phyloP scores from a whole-genome alignment of 1,140 invertebrate species.

The Oncopodura yosiiana region DNA sequence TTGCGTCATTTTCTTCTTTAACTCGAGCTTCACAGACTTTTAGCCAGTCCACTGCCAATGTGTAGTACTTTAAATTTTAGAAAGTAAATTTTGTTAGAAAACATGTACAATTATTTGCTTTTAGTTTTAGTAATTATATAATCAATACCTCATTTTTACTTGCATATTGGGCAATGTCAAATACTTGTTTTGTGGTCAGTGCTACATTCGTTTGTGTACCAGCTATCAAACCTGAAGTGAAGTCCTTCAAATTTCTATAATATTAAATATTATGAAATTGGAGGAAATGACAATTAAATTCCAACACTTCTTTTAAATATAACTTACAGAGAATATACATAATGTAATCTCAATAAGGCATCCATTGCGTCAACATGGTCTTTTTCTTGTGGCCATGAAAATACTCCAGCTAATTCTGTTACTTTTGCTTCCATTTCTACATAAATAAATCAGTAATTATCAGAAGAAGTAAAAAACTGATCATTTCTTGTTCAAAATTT shows the following conservation, averaged over 20 bases:
- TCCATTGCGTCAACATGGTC: constrained; percentile 28
- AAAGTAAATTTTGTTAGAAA: neutral
- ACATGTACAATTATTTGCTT: neutral
- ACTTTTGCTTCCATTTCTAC: constrained; percentile 22
- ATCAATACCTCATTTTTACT: constrained; percentile 1
- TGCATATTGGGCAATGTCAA: constrained; percentile 27
- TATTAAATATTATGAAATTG: neutral
- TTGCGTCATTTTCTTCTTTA: constrained; percentile 17
- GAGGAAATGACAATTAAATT: neutral
- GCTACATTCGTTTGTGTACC: constrained; percentile 21
- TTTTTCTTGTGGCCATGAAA: constrained; percentile 21
- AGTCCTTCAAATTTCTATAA: too few relatives aligned
- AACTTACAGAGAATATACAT: constrained; percentile 33
- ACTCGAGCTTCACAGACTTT: constrained; percentile 11
- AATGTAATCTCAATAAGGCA: constrained; percentile 28
- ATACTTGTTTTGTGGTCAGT: constrained; percentile 23
- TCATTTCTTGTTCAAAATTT: neutral
- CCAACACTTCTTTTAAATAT: constrained; percentile 19
- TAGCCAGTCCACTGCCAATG: constrained; percentile 31
- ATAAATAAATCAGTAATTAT: constrained; percentile 6
- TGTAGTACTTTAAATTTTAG: constrained; percentile 28
- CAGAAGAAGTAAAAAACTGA: neutral
- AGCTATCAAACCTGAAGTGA: constrained; percentile 17
- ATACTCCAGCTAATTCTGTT: constrained; percentile 10
- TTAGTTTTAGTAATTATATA: neutral